These are phyloP conservation scores for Marmota monax DNA, from an alignment of 2,113 vertebrate genomes.

Conservation along the genomic window DNA sequence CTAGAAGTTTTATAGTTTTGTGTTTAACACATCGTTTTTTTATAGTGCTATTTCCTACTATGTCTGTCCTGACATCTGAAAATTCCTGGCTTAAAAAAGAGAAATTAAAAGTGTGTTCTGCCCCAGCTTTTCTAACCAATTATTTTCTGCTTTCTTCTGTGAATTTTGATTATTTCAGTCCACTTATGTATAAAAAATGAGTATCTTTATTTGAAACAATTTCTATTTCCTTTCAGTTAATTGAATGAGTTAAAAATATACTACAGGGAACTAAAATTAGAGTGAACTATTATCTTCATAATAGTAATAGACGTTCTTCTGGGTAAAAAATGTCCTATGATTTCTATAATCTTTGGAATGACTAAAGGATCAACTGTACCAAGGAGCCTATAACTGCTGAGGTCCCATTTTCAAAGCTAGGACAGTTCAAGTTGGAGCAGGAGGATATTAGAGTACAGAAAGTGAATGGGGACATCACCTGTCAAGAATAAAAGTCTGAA, in stretches of 20 bases:
- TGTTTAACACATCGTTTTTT: not conserved
- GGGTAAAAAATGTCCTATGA: not conserved
- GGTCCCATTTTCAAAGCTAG: not conserved
- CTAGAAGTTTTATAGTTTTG: not conserved
- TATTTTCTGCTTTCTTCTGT: slow-evolving; percentile 9
- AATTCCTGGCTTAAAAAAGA: not conserved
- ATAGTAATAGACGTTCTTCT: not conserved
- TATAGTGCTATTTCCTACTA: not conserved
- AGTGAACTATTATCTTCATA: not conserved
- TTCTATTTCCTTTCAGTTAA: slow-evolving; percentile 51
- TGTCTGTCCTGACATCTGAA: slow-evolving; percentile 12
- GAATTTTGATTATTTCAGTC: not conserved
- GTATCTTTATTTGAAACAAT: not conserved
- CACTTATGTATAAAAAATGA: not conserved
- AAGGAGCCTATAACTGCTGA: not conserved
- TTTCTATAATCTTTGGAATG: not conserved
- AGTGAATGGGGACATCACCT: not conserved
- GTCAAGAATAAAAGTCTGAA: not conserved
- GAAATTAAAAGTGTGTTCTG: not conserved
- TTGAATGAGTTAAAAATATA: slow-evolving; percentile 41
- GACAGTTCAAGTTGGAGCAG: not conserved
- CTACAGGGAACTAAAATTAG: not conserved
- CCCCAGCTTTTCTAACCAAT: not conserved
- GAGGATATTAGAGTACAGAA: not conserved
- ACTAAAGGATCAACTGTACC: not conserved